Evolutionary conservation across 1,140 invertebrate species (phyloP).

Genomic region (Drosophila nikananu): DNA sequence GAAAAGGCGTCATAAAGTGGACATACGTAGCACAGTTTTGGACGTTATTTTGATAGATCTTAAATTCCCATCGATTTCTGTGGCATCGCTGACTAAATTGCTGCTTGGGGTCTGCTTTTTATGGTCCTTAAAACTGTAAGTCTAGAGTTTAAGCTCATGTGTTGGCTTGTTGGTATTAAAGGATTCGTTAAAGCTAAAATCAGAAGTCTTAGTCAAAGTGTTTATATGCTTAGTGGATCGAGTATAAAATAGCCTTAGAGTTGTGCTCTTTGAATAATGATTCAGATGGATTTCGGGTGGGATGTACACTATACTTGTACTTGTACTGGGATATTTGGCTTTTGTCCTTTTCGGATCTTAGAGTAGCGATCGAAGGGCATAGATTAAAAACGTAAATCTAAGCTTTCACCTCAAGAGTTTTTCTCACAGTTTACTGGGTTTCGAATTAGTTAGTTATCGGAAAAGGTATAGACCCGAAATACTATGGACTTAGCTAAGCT

Average conservation of each 20-base stretch:
- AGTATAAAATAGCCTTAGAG: conserved; percentile 14
- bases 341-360: conserved; percentile 15
- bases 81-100: conserved; percentile 1
- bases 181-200: conserved; percentile 3
- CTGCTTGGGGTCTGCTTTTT: conserved; percentile 1
- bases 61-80: neutral
- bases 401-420: conserved; percentile 56
- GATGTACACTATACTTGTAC: conserved; percentile 31
- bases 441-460: neutral
- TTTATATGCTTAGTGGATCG: neutral
- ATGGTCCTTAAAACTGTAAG: conserved; percentile 4
- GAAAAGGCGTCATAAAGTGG: neutral
- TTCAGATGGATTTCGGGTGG: conserved; percentile 30
- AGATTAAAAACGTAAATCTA: conserved; percentile 33
- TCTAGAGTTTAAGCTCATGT: conserved; percentile 15
- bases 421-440: conserved; percentile 21
- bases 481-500: conserved; percentile 38
- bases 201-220: neutral
- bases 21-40: neutral
- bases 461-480: neutral
- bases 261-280: conserved; percentile 15
- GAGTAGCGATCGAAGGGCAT: conserved; percentile 9
- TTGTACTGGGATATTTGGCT: conserved; percentile 64
- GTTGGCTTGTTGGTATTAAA: conserved; percentile 22
- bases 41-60: neutral